phyloP scores from a whole-genome alignment of 1,140 invertebrate species.

The Planococcus citri region DNA sequence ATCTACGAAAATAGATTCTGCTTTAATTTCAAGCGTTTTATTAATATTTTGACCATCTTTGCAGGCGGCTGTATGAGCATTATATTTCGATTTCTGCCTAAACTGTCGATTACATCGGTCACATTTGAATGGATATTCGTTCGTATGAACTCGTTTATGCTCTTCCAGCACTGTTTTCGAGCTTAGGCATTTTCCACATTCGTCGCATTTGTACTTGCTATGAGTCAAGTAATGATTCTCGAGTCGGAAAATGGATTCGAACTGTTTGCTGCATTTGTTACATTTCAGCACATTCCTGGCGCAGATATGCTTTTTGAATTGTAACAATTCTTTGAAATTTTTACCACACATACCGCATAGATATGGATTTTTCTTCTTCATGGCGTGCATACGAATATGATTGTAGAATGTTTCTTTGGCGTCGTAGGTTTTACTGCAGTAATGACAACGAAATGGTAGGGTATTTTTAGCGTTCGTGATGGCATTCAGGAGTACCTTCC shows the following conservation, averaged over 20 bases:
- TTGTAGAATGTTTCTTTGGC: conserved; percentile 10
- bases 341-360: conserved; percentile 13
- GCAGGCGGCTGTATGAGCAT: neutral
- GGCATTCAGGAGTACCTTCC: neutral
- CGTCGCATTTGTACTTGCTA: neutral
- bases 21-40: neutral
- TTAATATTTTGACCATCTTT: neutral
- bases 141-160: conserved; percentile 12
- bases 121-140: conserved; percentile 14
- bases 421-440: conserved; percentile 1
- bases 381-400: neutral
- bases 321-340: conserved; percentile 16
- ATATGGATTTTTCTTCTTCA: conserved; percentile 6
- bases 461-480: neutral
- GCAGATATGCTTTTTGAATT: conserved; percentile 11
- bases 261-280: conserved; percentile 15
- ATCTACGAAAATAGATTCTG: neutral
- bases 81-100: conserved; percentile 8
- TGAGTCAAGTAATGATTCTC: conserved; percentile 2
- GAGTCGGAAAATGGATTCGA: neutral
- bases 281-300: neutral
- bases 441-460: conserved; percentile 11
- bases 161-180: conserved; percentile 9
- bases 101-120: conserved; percentile 1
- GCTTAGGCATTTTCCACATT: conserved; percentile 4